Percentiles rank a stretch among this genome's conserved stretches.
Conservation (phyloP, 2,797 vertebrate species). For the Amniataba percoides region DNA sequence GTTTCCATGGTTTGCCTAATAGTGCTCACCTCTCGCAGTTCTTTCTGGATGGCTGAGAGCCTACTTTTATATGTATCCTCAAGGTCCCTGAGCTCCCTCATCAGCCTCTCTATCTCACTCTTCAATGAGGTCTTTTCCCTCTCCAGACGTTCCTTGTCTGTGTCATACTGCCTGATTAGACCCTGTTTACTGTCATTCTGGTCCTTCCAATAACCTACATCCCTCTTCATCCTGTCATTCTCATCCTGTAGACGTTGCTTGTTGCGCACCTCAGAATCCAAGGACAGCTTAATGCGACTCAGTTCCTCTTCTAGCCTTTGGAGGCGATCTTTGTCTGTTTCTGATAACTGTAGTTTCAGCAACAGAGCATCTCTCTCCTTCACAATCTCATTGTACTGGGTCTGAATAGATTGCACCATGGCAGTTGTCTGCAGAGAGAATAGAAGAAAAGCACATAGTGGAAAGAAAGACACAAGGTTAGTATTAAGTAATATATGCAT, state of each 20-base stretch:
- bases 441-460: conserved; percentile 27
- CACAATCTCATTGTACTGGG: conserved; percentile 87
- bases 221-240: conserved; percentile 89
- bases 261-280: conserved; percentile 88
- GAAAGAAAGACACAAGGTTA: conserved; percentile 38
- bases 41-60: conserved; percentile 82
- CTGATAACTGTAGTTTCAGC: conserved; percentile 89
- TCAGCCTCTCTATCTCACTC: conserved; percentile 90
- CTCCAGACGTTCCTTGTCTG: conserved; percentile 88
- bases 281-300: conserved; percentile 84
- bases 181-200: conserved; percentile 90
- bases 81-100: conserved; percentile 87
- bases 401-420: conserved; percentile 89
- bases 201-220: conserved; percentile 92
- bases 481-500: conserved; percentile 3
- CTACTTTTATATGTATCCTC: conserved; percentile 88
- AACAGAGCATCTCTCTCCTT: conserved; percentile 91
- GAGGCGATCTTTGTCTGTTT: conserved; percentile 88
- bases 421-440: conserved; percentile 86
- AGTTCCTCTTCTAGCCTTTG: conserved; percentile 91
- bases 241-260: conserved; percentile 91
- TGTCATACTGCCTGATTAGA: conserved; percentile 85
- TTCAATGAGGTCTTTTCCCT: conserved; percentile 87
- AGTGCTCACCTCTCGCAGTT: conserved; percentile 84
- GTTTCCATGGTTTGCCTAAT: conserved; percentile 84